Evolutionary conservation across 64 coral and sea anemone genomes (phyloP), one percentile per base, ranked within the genome.

Genomic region (Platygyra sinensis): DNA sequence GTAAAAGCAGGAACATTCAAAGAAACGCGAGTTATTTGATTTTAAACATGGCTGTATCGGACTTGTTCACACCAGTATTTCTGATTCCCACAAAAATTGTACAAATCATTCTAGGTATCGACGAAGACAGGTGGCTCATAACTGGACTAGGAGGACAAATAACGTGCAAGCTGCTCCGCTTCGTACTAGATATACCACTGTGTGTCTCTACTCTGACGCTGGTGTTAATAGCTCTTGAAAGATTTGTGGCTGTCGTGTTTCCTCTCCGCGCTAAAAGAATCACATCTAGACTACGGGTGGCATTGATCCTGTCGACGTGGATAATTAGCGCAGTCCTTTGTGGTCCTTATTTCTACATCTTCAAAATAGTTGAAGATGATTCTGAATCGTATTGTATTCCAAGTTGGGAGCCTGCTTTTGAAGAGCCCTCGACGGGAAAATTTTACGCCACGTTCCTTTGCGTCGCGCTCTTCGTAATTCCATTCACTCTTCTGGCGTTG

Each of bases 11-110:
- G 75, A 74, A 67, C 2, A 31, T 78, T 12, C 87, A 79, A 25
- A 57, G 74, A 28, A 89, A 76, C 33, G 63, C 52, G 4, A 89
- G 79, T 28, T 79, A 78, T 67, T 59, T 89, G 32, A 89, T 89
- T 30, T n/a, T 89, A 9, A 89, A 89, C 18, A 89, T 89, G 87
- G 74, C 55, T 3, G 50, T 50, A 17, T 89, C 87, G 14, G 87
- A 89, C 24, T 25, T 89, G 15, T 27, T 89, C 74, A 31, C 77
- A 36, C 74, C 87, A 14, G 46, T 79, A 20, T 67, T 89, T 62
- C 29, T 69, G 17, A 33, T 51, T 42, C 76, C 59, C 13, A 76
- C 29, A 52, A 77, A 65, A 19, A 67, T 79, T 6, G 6, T 63
- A 22, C 54, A 78, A 46, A 69, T 89, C 4, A 12, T 79, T 27